A percentile compares a stretch with the other conserved stretches of the same genome.
Conservation (phyloP, 2,113 vertebrate genomes). For the Cephalopterus ornatus region DNA sequence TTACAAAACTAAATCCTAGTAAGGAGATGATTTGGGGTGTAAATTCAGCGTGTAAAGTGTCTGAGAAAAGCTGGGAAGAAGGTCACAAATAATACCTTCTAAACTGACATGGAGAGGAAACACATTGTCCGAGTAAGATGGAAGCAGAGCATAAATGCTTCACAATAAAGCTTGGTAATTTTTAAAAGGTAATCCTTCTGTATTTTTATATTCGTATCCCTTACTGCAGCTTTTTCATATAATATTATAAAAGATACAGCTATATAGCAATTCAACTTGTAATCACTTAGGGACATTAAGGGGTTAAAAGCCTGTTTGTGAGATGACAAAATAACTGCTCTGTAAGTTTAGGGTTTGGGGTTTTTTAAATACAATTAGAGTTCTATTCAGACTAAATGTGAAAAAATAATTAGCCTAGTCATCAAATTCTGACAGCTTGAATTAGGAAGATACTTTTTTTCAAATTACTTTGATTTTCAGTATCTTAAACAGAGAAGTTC, state of each 20-base stretch:
- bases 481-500: neutral
- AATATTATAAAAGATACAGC: neutral
- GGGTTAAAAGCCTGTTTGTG: neutral
- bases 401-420: slow-evolving; percentile 19
- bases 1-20: neutral
- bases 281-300: neutral
- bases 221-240: neutral
- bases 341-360: neutral
- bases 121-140: neutral
- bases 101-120: neutral
- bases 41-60: neutral
- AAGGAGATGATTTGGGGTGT: neutral
- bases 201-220: neutral
- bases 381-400: slow-evolving; percentile 14
- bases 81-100: neutral
- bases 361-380: neutral
- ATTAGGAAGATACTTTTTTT: neutral
- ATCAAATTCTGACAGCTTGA: slow-evolving; percentile 24
- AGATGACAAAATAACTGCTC: neutral
- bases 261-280: neutral
- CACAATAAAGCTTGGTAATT: neutral
- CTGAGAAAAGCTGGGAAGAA: neutral
- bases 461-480: neutral
- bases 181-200: neutral
- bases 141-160: neutral